These are phyloP conservation scores for Stegana nigrithorax DNA, from an alignment of 2,888 invertebrate genomes.

Conservation along the genomic window DNA sequence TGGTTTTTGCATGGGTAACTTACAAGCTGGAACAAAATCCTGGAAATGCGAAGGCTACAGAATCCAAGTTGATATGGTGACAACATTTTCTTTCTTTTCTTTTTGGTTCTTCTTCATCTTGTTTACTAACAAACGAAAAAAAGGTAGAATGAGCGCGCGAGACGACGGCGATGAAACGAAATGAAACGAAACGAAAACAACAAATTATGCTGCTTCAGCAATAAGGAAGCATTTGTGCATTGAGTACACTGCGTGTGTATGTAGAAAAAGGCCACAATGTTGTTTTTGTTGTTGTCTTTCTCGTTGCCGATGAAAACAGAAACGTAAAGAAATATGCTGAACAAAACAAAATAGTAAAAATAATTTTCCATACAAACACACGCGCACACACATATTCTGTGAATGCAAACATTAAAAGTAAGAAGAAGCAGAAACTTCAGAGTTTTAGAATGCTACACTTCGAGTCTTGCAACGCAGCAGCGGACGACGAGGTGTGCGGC, in stretches of 20 bases:
- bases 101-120: background rate
- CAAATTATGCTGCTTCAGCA: conserved; percentile 36
- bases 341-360: conserved; percentile 42
- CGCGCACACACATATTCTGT: background rate
- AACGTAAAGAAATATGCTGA: conserved; percentile 28
- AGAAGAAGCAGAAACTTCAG: no score
- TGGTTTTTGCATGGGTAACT: no score
- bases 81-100: background rate
- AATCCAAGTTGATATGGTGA: no score
- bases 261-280: conserved; percentile 12
- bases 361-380: conserved; percentile 12
- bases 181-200: background rate
- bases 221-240: conserved; percentile 36
- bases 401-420: no score
- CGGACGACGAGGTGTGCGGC: conserved; percentile 27
- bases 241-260: conserved; percentile 26
- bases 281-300: conserved; percentile 7
- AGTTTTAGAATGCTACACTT: no score
- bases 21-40: background rate
- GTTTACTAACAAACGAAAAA: background rate
- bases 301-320: conserved; percentile 12
- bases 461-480: conserved; percentile 26
- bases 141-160: background rate
- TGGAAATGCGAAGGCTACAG: no score
- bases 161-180: background rate